These are phyloP conservation scores for Nematopogon swammerdamellus DNA, from an alignment of 2,888 invertebrate species.

Conservation along the genomic window DNA sequence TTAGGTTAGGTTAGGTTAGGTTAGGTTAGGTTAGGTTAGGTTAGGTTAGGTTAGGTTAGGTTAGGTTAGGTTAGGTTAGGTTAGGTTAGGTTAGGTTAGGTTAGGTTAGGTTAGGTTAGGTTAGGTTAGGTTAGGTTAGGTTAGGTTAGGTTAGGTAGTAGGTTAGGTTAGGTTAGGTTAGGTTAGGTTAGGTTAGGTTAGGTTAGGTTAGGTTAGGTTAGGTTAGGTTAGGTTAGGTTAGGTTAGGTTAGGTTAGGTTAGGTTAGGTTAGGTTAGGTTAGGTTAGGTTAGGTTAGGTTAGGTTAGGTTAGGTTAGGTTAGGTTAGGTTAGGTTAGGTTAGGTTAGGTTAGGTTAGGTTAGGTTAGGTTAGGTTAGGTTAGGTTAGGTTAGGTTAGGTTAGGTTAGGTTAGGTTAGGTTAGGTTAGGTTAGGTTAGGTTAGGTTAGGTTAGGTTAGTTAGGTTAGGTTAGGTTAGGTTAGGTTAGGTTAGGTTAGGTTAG, in stretches of 20 bases:
- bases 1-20: constrained; percentile 4
- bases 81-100: constrained; percentile 6
- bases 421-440: constrained; percentile 6
- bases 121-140: constrained; percentile 6
- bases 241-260: constrained; percentile 6
- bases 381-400: constrained; percentile 6
- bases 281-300: constrained; percentile 6
- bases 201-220: constrained; percentile 6
- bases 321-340: constrained; percentile 6
- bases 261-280: constrained; percentile 6
- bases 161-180: constrained; percentile 6
- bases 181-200: constrained; percentile 6
- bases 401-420: constrained; percentile 6
- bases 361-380: constrained; percentile 6
- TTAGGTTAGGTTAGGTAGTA: constrained; percentile 5
- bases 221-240: constrained; percentile 6
- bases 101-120: constrained; percentile 6
- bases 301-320: constrained; percentile 6
- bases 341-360: constrained; percentile 6
- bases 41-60: constrained; percentile 4
- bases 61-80: constrained; percentile 4
- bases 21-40: constrained; percentile 4
- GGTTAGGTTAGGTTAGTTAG: constrained; percentile 6
- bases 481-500: constrained; percentile 5
- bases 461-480: constrained; percentile 6